Base-by-base conservation (phyloP, 1,140 invertebrate species). In the Lucilia sericata region DNA sequence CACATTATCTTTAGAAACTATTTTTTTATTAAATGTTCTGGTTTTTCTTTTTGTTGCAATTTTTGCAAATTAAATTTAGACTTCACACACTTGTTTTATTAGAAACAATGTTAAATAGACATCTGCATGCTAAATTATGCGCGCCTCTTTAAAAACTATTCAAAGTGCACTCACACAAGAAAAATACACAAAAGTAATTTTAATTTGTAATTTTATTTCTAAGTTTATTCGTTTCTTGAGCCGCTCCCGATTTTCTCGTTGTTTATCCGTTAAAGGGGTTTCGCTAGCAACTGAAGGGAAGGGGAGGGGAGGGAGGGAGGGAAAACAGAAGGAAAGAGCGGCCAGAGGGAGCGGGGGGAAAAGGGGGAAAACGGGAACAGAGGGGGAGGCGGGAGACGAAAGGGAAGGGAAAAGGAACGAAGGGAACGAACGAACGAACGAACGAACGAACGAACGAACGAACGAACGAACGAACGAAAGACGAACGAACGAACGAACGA, bases 241-340 rank as follows among this genome's bases (percentile, higher is more conserved):
- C 42, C 34, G 74, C 21, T 75, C 12, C 4, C 19, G 7, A 12
- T 42, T 70, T 70, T 8, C 25, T 76, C 42, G 78, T 81, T 81
- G 78, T 81, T 80, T 81, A 81, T 81, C 49, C 49, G 78, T 25
- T 81, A 49, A 49, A 81, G n/a, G n/a, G n/a, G n/a, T 81, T 81
- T 49, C 8, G 78, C 10, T 25, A 25, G 78, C 25, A 51, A 81
- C 78, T 81, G 78, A 47, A 14, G 12, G 8, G 19, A 81, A 47
- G 17, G n/a, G n/a, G n/a, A n/a, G n/a, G n/a, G n/a, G n/a, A n/a
- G n/a, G n/a, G n/a, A n/a, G n/a, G n/a, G n/a, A n/a, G n/a, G n/a
- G n/a, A n/a, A n/a, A n/a, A n/a, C n/a, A n/a, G n/a, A 21, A 21
- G 5, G 4, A 7, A 5, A 70, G n/a, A 19, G 65, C 5, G 25